A percentile compares a stretch with the other conserved stretches of the same genome.
Conservation (phyloP, 2,797 vertebrate genomes). For the Pseudotriccus pelzelni region DNA sequence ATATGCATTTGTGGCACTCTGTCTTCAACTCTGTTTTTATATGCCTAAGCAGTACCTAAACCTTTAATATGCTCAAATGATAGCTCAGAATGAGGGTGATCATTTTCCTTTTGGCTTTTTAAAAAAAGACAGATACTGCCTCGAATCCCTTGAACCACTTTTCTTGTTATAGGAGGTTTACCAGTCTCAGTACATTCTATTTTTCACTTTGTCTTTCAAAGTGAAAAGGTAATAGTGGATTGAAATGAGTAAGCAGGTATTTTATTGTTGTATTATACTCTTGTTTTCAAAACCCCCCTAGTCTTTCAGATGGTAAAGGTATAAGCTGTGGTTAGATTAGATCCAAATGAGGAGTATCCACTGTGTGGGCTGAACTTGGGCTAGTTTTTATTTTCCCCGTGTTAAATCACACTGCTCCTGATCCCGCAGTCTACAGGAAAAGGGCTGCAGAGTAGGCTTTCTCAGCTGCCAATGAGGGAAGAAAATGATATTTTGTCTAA, state of each 20-base stretch:
- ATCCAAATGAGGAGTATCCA: neutral
- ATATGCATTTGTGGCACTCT: neutral
- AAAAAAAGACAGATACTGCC: accelerated
- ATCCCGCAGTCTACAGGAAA: neutral
- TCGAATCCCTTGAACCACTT: neutral
- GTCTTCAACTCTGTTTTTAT: neutral
- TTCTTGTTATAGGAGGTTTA: neutral
- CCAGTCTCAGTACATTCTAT: neutral
- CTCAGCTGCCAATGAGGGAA: neutral
- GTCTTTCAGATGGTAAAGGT: neutral
- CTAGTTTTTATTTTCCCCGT: neutral
- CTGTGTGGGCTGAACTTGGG: neutral
- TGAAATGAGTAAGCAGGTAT: neutral
- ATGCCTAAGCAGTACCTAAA: neutral
- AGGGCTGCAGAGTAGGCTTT: neutral
- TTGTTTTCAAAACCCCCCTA: neutral
- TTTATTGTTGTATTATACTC: neutral
- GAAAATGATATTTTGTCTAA: neutral
- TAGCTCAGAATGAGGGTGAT: neutral
- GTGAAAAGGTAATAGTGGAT: neutral
- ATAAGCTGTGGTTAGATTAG: neutral
- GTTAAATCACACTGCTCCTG: neutral
- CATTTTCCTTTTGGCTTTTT: neutral
- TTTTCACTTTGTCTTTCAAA: neutral
- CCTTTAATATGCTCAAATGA: neutral